phyloP scores from a whole-genome alignment of 2,113 vertebrate species.

The Polyodon spathula region DNA sequence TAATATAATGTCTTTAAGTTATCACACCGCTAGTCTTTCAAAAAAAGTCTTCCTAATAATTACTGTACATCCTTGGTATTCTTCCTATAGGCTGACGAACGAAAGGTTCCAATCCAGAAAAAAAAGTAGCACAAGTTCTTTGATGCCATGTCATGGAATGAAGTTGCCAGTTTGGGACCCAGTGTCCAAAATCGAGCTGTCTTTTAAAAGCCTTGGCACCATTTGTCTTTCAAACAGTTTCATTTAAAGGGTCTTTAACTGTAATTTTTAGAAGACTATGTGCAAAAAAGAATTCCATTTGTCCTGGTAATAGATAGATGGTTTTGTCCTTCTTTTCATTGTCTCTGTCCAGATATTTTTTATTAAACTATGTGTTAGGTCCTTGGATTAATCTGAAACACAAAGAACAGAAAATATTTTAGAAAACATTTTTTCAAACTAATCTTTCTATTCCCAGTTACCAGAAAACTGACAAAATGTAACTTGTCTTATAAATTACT shows the following conservation, averaged over 20 bases:
- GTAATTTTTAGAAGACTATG: conserved; percentile 51
- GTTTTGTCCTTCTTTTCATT: conserved; percentile 58
- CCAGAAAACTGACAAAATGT: too few relatives aligned
- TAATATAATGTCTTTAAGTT: too few relatives aligned
- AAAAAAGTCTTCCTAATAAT: too few relatives aligned
- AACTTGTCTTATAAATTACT: too few relatives aligned
- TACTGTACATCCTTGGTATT: too few relatives aligned
- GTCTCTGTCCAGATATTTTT: conserved; percentile 43
- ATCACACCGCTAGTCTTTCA: too few relatives aligned
- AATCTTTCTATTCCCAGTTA: too few relatives aligned
- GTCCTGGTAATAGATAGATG: too few relatives aligned
- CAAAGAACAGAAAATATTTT: conserved; percentile 33
- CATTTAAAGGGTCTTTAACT: conserved; percentile 45
- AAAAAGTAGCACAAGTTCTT: conserved; percentile 33
- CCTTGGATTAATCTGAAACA: conserved; percentile 92
- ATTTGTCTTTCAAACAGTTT: conserved; percentile 33
- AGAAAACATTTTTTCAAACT: conserved; percentile 42
- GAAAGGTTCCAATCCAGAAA: conserved; percentile 5
- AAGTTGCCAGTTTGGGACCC: conserved; percentile 45
- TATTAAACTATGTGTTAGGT: conserved; percentile 70
- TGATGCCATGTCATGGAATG: conserved; percentile 34
- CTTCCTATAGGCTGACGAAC: too few relatives aligned
- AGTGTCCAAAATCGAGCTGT: conserved; percentile 56
- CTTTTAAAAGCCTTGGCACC: conserved; percentile 54
- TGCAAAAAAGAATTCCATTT: conserved; percentile 82